Base-by-base conservation (phyloP, 2,797 vertebrate genomes). In the Bovichtus diacanthus region DNA sequence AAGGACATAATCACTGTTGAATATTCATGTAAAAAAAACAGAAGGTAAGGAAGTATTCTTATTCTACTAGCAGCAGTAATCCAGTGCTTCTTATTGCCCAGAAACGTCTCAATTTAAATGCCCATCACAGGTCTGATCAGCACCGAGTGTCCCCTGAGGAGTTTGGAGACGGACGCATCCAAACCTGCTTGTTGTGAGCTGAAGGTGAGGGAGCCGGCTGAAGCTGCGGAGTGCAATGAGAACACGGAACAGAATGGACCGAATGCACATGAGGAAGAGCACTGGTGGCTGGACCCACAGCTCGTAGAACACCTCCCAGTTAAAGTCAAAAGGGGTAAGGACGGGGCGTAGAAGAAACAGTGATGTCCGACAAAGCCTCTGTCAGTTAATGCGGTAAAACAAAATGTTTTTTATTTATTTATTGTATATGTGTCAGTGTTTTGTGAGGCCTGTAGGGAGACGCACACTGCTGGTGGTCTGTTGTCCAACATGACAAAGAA, bases 281-380 rank as follows among this genome's bases (percentile, higher is more conserved):
- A 90, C 63, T 10, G 31, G 2, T 90, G 90, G 84, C 70, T 92
- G 66, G 66, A 89, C 56, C 82, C 62, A 3, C 67, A 70, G 21
- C 31, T 87, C 23, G 34, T 83, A n/a, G 47, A 89, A 13, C 66
- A 82, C 18, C 90, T 93, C 12, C 89, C 87, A 4, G 34, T 80
- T 3, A 39, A 56, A 59, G 70, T 93, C 9, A 83, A 60, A 21
- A 88, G 54, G 27, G 87, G 89, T 92, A n/a, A 80, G n/a, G n/a
- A n/a, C n/a, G n/a, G n/a, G n/a, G n/a, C n/a, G n/a, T n/a, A n/a
- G n/a, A n/a, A n/a, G n/a, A n/a, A n/a, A n/a, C n/a, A n/a, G n/a
- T n/a, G n/a, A n/a, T n/a, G n/a, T n/a, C n/a, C n/a, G n/a, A n/a
- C n/a, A n/a, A n/a, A n/a, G n/a, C n/a, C n/a, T n/a, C n/a, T n/a